Percentiles rank a stretch among this genome's conserved stretches.
Conservation (phyloP, 2,113 vertebrate genomes). For the Planiliza haematocheilus region DNA sequence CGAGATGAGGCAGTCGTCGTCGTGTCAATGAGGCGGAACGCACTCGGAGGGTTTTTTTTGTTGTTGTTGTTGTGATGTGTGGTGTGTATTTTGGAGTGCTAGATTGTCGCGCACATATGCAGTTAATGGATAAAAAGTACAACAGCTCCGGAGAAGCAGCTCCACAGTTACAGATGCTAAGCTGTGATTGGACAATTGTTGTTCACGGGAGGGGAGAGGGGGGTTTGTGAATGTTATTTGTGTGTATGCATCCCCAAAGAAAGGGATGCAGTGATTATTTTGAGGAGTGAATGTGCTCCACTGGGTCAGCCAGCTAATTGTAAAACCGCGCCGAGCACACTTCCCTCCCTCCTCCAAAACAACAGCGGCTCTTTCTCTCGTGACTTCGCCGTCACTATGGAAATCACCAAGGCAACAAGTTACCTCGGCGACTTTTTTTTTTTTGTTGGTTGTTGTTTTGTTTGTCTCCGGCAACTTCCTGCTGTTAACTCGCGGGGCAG, state of each 20-base stretch:
- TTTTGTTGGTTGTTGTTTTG: conserved; percentile 30
- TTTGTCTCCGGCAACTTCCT: conserved; percentile 43
- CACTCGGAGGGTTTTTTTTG: conserved; percentile 5
- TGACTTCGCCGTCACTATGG: conserved; percentile 53
- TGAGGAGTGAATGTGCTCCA: conserved; percentile 14
- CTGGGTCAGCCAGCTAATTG: conserved; percentile 51
- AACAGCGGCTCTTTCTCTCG: conserved; percentile 32
- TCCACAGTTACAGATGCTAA: neutral
- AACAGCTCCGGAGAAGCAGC: too few relatives aligned
- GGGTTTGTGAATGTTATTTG: neutral
- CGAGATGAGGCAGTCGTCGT: conserved; percentile 15
- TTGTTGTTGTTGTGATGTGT: neutral
- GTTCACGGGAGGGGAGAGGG: neutral
- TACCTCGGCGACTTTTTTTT: conserved; percentile 55
- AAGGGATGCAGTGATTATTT: neutral
- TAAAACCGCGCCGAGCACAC: conserved; percentile 31
- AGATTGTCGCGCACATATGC: neutral
- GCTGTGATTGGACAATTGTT: neutral
- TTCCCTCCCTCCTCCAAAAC: conserved; percentile 25
- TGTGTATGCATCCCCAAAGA: neutral
- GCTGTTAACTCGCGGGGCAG: conserved; percentile 57
- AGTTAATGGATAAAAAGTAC: neutral
- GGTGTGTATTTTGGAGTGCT: neutral
- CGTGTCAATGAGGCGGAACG: conserved; percentile 29
- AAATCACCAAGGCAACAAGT: conserved; percentile 75